Evolutionary conservation across 2,113 vertebrate genomes (phyloP).

Genomic region (Pipra filicauda): DNA sequence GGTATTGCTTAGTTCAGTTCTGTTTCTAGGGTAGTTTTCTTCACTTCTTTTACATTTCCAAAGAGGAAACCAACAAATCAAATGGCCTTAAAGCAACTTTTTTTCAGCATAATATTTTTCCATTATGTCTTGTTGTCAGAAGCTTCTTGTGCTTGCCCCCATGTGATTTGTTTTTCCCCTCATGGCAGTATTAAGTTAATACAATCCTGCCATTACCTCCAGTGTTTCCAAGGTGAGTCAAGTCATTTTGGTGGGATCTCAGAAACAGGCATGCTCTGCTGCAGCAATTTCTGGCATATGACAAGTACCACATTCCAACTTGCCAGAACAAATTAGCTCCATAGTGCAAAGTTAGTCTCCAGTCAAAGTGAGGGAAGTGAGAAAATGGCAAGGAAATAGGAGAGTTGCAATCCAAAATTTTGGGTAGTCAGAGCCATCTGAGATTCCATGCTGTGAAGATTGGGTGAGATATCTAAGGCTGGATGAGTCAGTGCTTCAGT

Average conservation of each 20-base stretch:
- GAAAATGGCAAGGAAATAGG: neutral
- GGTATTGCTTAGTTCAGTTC: neutral
- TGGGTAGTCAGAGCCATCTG: neutral
- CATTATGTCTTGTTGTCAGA: neutral
- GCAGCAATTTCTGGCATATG: neutral
- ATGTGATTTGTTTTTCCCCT: accelerated
- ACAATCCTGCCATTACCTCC: neutral
- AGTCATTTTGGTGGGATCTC: neutral
- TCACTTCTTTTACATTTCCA: neutral
- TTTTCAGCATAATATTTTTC: neutral
- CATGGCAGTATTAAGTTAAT: neutral
- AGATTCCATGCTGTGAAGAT: neutral
- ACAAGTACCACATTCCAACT: neutral
- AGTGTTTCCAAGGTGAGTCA: neutral
- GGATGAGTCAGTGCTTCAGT: neutral
- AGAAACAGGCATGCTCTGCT: neutral
- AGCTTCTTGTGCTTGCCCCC: neutral
- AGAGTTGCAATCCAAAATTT: neutral
- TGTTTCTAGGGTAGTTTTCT: neutral
- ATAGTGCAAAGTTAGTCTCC: neutral
- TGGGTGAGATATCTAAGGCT: neutral
- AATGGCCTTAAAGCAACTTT: neutral
- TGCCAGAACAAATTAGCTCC: neutral
- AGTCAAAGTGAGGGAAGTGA: neutral
- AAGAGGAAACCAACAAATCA: neutral